A percentile compares a stretch with the other conserved stretches of the same genome.
These are phyloP conservation scores for Rotaria sp. DNA, from an alignment of 2,888 invertebrate genomes.

Conservation along the genomic window DNA sequence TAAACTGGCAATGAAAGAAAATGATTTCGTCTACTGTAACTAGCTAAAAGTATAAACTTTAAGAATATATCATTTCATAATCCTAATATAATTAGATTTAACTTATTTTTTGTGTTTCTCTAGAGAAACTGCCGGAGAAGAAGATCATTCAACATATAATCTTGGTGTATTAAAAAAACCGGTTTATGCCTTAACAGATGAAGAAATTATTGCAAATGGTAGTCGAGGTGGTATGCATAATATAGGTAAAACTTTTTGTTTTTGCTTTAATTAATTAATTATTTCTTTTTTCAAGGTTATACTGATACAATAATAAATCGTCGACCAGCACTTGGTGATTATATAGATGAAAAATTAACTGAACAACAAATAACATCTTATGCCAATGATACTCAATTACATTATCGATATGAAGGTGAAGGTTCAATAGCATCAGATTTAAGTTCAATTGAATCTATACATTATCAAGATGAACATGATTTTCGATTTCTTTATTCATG, in stretches of 20 bases:
- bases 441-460: constrained; percentile 33
- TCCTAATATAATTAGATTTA: too few relatives aligned
- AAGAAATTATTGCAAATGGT: not conserved
- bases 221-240: not conserved
- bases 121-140: constrained; percentile 12
- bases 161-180: constrained; percentile 40
- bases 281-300: not conserved
- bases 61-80: too few relatives aligned
- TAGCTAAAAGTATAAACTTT: too few relatives aligned
- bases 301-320: not conserved
- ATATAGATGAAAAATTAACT: constrained; percentile 28
- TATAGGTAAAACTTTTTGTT: not conserved
- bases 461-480: constrained; percentile 32
- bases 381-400: constrained; percentile 37
- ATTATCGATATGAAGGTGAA: constrained; percentile 39
- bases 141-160: constrained; percentile 32
- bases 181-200: constrained; percentile 23
- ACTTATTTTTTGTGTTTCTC: not conserved
- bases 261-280: not conserved
- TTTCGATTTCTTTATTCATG: constrained; percentile 35
- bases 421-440: constrained; percentile 35
- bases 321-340: constrained; percentile 1
- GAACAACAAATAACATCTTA: constrained; percentile 16
- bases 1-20: too few relatives aligned
- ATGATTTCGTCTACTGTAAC: too few relatives aligned